These are phyloP conservation scores for Epinotia demarniana DNA, from an alignment of 2,888 invertebrate species.

Conservation along the genomic window DNA sequence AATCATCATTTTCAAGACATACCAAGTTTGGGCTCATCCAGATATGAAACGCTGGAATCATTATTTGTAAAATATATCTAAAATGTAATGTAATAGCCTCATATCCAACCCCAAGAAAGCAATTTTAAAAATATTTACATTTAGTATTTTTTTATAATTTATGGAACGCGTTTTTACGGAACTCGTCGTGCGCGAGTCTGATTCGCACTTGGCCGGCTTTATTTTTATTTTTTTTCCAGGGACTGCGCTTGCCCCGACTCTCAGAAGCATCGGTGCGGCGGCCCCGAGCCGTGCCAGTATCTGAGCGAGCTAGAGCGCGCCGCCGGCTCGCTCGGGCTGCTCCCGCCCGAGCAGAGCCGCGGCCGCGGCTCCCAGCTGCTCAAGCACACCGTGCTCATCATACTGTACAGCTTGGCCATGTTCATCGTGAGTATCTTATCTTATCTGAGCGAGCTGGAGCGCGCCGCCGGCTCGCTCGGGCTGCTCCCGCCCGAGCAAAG, in stretches of 20 bases:
- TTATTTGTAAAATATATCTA: too few relatives aligned
- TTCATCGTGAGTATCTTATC: constrained; percentile 89
- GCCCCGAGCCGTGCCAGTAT: constrained; percentile 64
- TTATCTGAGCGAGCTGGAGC: constrained; percentile 68
- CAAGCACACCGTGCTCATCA: constrained; percentile 92
- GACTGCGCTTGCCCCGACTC: constrained; percentile 74
- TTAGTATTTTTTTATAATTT: too few relatives aligned
- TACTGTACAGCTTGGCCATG: constrained; percentile 93
- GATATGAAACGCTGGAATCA: too few relatives aligned
- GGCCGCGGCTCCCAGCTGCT: constrained; percentile 87
- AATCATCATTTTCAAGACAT: too few relatives aligned
- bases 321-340: constrained; percentile 69
- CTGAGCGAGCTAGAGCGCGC: constrained; percentile 68
- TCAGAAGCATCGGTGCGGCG: constrained; percentile 60
- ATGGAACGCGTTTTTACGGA: too few relatives aligned
- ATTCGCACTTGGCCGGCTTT: too few relatives aligned
- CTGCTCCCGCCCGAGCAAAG: constrained; percentile 73
- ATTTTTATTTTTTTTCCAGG: constrained; percentile 50
- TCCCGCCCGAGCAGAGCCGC: constrained; percentile 72
- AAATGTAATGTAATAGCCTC: too few relatives aligned
- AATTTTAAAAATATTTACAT: too few relatives aligned
- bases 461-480: constrained; percentile 70
- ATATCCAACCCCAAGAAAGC: too few relatives aligned
- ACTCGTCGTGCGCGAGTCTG: too few relatives aligned
- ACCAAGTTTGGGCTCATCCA: too few relatives aligned